Base-by-base conservation (phyloP, 1,140 invertebrate species). In the Ceratina japonica region DNA sequence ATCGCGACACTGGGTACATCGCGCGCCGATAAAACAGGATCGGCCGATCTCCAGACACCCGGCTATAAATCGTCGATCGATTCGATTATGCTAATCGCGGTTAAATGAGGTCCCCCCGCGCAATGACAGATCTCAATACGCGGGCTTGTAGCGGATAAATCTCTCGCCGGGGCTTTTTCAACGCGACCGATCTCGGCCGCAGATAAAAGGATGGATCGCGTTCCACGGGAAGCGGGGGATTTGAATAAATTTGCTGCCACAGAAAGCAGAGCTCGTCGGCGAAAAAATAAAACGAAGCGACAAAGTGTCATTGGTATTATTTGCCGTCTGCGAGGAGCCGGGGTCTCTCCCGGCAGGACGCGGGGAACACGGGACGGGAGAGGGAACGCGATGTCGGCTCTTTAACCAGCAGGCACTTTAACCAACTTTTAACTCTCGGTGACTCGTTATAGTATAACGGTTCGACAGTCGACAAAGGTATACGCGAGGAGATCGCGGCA, bases 381-480 rank as follows among this genome's bases (percentile, higher is more conserved):
- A 31, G 2, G 44, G 3, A 16, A n/a, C 58, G 24, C 58, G 24
- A n/a, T 61, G 27, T 31, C 27, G 27, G 27, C 31, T 65, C 69
- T 77, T 81, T 81, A 81, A 81, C 74, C 74, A 77, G 79, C 74
- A 81, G 80, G 16, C 75, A 86, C 80, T 84, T 82, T 70, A 76
- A 74, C 65, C 52, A 83, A 80, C 69, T 31, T 31, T 82, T 78
- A 82, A 86, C 81, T 58, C 59, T 64, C 68, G 74, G 75, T 61
- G 70, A 79, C 86, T 90, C 89, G 80, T 90, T 90, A 90, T 89
- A 89, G 68, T 78, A 74, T 87, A 88, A 88, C 87, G 87, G 85
- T 86, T 81, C 75, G 74, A 68, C 85, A 83, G 71, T 58, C 80
- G 83, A 86, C 82, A 89, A 88, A 86, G 80, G 81, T 82, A 69